Evolutionary conservation across 2,797 vertebrate genomes (phyloP), one percentile per base, ranked within the genome.

Genomic region (Leptoclinus maculatus): DNA sequence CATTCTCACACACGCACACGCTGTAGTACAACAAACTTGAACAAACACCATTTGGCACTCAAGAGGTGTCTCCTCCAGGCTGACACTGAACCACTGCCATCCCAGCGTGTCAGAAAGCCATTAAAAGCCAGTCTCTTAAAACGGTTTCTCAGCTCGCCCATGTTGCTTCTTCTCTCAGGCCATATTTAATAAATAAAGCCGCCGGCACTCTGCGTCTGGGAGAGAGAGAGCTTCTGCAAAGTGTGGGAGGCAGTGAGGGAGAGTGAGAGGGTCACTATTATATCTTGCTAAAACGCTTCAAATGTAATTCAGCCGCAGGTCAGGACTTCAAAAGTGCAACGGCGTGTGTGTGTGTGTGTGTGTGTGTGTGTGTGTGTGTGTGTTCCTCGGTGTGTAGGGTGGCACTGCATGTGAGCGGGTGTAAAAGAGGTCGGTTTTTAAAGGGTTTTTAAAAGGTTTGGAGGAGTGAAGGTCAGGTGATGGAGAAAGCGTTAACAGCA

Each of bases 171-270:
- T 78, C 88, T 92, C 89, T 82, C 72, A 74, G 90, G 87, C 83
- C 82, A 85, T 91, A 92, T 90, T 95, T 87, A 95, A 96, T 95
- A 95, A 94, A 94, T 96, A 94, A 95, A 92, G 89, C 86, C 59
- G 32, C 67, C 36, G 88, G 91, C 88, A 90, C 91, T 91, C 85
- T 53, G 39, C 56, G 64, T 74, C 79, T 78, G 63, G 64, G 83
- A 57, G 67, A 79, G 67, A 79, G 90, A 93, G 87, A 93, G 90
- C 85, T 89, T 76, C 84, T 79, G 69, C 63, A 86, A 75, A 87
- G 76, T 70, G 82, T 86, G 74, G 66, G 47, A 63, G 29, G 53
- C 51, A 43, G 75, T 0, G 64, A 56, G 83, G 79, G 76, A 83
- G 83, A 88, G 92, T 73, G 88, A 91, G 88, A 91, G 91, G 91